These are phyloP conservation scores for Phylloscopus trochilus DNA, from an alignment of 2,113 vertebrate species.

Conservation along the genomic window DNA sequence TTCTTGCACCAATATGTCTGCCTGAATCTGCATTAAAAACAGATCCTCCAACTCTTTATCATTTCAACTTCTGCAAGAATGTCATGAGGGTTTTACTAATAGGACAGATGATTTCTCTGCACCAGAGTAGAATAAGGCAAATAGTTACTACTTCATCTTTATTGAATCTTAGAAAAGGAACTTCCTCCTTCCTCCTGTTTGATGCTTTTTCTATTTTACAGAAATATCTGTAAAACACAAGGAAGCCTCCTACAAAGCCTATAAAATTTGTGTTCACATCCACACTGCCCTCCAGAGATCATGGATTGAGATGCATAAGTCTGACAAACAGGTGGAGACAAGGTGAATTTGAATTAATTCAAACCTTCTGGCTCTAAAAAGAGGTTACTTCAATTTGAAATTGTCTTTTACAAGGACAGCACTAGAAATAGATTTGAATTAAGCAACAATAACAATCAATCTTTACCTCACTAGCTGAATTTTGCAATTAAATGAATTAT, in stretches of 20 bases:
- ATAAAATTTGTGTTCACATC: not conserved
- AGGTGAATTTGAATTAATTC: not conserved
- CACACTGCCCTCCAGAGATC: constrained; percentile 14
- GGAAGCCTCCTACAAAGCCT: not conserved
- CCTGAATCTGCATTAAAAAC: not conserved
- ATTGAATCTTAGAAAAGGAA: not conserved
- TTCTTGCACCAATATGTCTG: not conserved
- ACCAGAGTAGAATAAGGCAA: not conserved
- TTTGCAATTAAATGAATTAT: not conserved
- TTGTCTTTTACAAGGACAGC: not conserved
- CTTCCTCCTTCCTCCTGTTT: not conserved
- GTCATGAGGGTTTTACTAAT: not conserved
- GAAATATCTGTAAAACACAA: not conserved
- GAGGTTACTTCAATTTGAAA: not conserved
- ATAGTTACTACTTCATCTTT: not conserved
- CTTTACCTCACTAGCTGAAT: not conserved
- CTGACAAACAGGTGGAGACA: not conserved
- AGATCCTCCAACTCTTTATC: not conserved
- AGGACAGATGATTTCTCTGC: not conserved
- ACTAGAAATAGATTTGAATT: not conserved
- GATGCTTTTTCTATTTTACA: not conserved
- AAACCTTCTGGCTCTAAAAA: not conserved
- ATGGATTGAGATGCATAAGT: not conserved
- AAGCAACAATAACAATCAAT: not conserved
- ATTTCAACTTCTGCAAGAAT: not conserved